Evolutionary conservation across 2,888 invertebrate genomes (phyloP), one percentile per base, ranked within the genome.

Genomic region (Drosophila affinis): DNA sequence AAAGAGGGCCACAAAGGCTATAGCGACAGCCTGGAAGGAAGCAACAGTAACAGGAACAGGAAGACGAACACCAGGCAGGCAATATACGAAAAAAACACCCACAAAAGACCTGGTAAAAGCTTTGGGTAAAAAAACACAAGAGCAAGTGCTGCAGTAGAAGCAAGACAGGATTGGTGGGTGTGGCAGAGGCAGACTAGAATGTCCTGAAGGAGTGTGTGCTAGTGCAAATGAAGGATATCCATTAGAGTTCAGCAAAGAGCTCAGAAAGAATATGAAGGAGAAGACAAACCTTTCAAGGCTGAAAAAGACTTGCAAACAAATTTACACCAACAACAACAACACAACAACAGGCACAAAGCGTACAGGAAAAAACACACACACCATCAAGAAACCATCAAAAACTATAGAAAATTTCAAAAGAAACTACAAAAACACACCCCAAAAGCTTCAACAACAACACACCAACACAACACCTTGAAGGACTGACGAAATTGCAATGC

Each of bases 51-150:
- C 60, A 69, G 53, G 47, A 57, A 58, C 45, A 49, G 39, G 32
- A 54, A 48, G 47, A 54, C 7, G 7, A 39, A n/a, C 39, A 21
- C 55, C 55, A 47, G 52, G 47, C 47, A 34, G 68, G 65, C 65
- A 44, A 44, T 68, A 56, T 49, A 62, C 4, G 62, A 21, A 47
- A 48, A 14, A 60, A 44, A 52, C 24, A 46, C 49, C 45, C 57
- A 74, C 76, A 76, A 78, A 79, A 77, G 76, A 56, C 72, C 70
- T 62, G 84, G 84, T 80, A 78, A 81, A 86, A 78, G 87, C 87
- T 80, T 81, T 14, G 39, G 39, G 7, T 7, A n/a, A 14, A 39
- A 39, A 39, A 14, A 70, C 70, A 72, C 62, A 68, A 72, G 77
- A 76, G 69, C 71, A 58, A 63, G 64, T 62, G 72, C 72, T 47